Conservation (phyloP, 2,888 invertebrate genomes). For the Drosophila mimica region DNA sequence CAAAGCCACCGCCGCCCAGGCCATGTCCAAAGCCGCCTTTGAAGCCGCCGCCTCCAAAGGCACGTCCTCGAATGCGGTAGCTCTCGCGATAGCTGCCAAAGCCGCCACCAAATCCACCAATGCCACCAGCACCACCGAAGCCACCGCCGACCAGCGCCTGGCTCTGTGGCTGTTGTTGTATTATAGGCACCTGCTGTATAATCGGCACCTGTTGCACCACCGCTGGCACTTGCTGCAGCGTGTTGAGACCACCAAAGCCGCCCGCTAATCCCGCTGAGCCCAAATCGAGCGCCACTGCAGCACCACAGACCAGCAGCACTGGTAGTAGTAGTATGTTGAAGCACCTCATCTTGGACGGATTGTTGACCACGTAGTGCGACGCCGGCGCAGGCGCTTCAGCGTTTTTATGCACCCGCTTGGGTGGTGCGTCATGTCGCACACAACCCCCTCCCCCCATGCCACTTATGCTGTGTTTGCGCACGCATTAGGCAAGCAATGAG, state of each 20-base stretch:
- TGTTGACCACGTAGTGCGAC: slow-evolving; percentile 43
- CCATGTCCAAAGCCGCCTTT: slow-evolving; percentile 57
- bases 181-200: slow-evolving; percentile 54
- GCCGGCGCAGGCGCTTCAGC: slow-evolving; percentile 15
- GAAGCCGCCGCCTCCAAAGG: slow-evolving; percentile 68
- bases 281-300: slow-evolving; percentile 17
- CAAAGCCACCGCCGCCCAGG: slow-evolving; percentile 46
- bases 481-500: slow-evolving; percentile 34
- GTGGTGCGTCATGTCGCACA: slow-evolving; percentile 38
- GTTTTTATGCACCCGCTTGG: slow-evolving; percentile 42
- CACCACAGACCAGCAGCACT: slow-evolving; percentile 35
- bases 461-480: slow-evolving; percentile 43
- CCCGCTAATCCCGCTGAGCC: slow-evolving; percentile 31
- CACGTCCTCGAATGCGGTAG: slow-evolving; percentile 66
- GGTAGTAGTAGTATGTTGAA: slow-evolving; percentile 19
- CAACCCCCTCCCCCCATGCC: background rate
- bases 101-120: slow-evolving; percentile 64
- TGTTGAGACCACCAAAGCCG: slow-evolving; percentile 12
- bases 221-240: slow-evolving; percentile 62
- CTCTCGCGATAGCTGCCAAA: slow-evolving; percentile 78
- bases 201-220: slow-evolving; percentile 67
- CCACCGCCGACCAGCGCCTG: slow-evolving; percentile 40
- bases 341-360: slow-evolving; percentile 41
- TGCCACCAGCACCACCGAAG: slow-evolving; percentile 40
- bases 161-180: slow-evolving; percentile 56